Base-by-base conservation (phyloP, 92 coral and sea anemone genomes). In the Plumapathes pennacea region DNA sequence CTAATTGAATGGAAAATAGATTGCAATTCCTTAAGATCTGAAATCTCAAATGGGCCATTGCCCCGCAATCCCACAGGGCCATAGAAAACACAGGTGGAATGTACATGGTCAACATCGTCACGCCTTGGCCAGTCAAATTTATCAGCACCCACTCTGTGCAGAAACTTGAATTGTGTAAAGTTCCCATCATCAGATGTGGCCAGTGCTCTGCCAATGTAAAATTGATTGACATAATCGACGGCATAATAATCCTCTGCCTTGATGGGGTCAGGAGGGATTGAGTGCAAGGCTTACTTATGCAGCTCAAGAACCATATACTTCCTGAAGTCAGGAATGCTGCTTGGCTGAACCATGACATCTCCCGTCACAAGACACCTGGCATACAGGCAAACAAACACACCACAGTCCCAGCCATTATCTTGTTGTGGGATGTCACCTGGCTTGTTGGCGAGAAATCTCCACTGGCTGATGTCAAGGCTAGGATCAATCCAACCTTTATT, bases 101-200 rank as follows among this genome's bases (percentile, higher is more conserved):
- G 69, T 10, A 18, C 69, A 5, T n/a, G 18, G 29, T 14, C 81
- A 33, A 63, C 33, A 27, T 63, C 73, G 54, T 53, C 67, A 30
- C 74, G 53, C 28, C 60, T 64, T 12, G 81, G 74, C 74, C 74
- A 66, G 24, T 74, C 44, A 43, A 74, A 56, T 29, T 54, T 72
- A 20, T 70, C 32, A 29, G 56, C 64, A 4, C 71, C 71, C 4
- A 39, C 71, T 51, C 28, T 72, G n/a, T 66, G 46, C 46, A 67
- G 39, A 31, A 66, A 56, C 69, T 64, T 55, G 47, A 64, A 72
- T 10, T 25, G n/a, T 13, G 30, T 21, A 38, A 25, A 39, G 4
- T 46, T 25, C 10, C 65, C 24, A 2, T 25, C 13, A 48, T 33
- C 47, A 51, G 32, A 39, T 13, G 54, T 21, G 30, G 39, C 46